A percentile compares a stretch with the other conserved stretches of the same genome.
Evolutionary conservation across 2,797 vertebrate species (phyloP).

Genomic region (Pelobates cultripes): DNA sequence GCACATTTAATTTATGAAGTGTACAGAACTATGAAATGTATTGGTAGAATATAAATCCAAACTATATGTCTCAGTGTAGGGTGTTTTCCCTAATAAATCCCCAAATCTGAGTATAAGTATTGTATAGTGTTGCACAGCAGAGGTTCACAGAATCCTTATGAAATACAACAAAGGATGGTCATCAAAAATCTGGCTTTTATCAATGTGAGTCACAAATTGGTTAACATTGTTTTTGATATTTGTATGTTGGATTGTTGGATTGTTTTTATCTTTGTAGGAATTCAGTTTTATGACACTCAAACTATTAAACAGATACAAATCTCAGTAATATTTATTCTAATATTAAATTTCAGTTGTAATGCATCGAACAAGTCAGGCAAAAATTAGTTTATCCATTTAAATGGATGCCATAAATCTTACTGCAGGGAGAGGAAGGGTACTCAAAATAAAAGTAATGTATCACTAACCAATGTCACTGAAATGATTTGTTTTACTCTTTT

Average conservation of each 20-base stretch:
- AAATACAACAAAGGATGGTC: too few species aligned
- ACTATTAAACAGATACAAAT: background rate
- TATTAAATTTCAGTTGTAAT: conserved; percentile 25
- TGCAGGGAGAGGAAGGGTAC: conserved; percentile 66
- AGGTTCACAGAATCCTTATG: too few species aligned
- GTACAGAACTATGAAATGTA: too few species aligned
- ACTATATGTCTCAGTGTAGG: too few species aligned
- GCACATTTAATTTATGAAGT: too few species aligned
- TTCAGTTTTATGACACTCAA: background rate
- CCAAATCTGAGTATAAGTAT: too few species aligned
- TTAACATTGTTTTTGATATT: background rate
- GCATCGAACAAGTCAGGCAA: conserved; percentile 17
- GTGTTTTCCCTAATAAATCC: too few species aligned
- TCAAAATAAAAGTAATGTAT: conserved; percentile 76
- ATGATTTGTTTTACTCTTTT: conserved; percentile 81
- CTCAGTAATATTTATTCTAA: conserved; percentile 21
- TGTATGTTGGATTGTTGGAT: background rate
- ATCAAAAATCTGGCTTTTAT: too few species aligned
- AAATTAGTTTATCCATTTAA: conserved; percentile 66
- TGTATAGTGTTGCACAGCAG: too few species aligned
- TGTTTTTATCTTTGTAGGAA: background rate
- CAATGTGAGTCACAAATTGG: background rate
- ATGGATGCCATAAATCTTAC: conserved; percentile 74
- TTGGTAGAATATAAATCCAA: too few species aligned
- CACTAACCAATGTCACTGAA: conserved; percentile 75